phyloP scores from a whole-genome alignment of 2,113 vertebrate genomes.

The Cebidichthys violaceus region DNA sequence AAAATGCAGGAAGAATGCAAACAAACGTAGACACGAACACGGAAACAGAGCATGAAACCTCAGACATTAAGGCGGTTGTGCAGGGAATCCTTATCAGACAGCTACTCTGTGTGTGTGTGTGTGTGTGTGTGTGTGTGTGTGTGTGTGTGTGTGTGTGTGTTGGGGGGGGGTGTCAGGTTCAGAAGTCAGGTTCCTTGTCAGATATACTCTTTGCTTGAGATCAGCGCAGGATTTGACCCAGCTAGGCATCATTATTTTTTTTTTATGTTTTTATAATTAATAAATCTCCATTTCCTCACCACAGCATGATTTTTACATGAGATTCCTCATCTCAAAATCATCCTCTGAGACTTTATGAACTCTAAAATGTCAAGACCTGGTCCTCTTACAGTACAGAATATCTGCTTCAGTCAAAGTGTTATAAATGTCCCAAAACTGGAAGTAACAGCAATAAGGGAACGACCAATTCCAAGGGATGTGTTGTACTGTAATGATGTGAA shows the following conservation, averaged over 20 bases:
- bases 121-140: not conserved
- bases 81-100: not conserved
- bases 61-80: not conserved
- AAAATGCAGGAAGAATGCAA: constrained; percentile 6
- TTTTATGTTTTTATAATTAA: not conserved
- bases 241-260: not conserved
- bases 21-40: constrained; percentile 14
- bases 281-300: not conserved
- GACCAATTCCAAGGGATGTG: not conserved
- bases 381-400: constrained; percentile 21
- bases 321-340: constrained; percentile 6
- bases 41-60: not conserved
- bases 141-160: not conserved
- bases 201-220: not conserved
- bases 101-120: not conserved
- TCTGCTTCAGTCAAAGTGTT: constrained; percentile 12
- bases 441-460: not conserved
- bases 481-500: not conserved
- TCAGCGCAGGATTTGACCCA: not conserved
- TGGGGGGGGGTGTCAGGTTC: not conserved
- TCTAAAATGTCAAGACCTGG: constrained; percentile 29
- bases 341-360: not conserved
- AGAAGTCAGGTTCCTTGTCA: not conserved
- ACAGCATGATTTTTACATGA: not conserved
- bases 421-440: not conserved